Conservation (phyloP, 2,888 invertebrate genomes). For the Brachyopa scutellaris region DNA sequence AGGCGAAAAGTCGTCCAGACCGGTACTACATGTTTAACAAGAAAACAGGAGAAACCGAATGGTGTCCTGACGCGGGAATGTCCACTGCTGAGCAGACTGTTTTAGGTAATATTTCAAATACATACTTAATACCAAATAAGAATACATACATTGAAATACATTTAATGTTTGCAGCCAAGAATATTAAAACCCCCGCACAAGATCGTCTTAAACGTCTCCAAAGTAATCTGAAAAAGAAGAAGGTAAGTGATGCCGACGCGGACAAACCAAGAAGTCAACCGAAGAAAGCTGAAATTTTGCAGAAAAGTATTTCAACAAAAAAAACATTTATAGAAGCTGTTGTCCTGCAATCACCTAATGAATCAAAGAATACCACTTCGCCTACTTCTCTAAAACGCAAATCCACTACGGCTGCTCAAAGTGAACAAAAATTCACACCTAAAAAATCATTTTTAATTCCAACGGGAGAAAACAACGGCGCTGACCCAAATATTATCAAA, state of each 20-base stretch:
- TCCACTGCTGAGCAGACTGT: constrained; percentile 45
- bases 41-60: constrained; percentile 74
- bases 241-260: constrained; percentile 9
- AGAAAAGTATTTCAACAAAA: too few relatives aligned
- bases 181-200: constrained; percentile 73
- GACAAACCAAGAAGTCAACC: neutral
- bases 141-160: too few relatives aligned
- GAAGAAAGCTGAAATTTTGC: neutral
- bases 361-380: constrained; percentile 19
- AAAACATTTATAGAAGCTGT: neutral
- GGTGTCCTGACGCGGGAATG: constrained; percentile 48
- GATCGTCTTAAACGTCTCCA: constrained; percentile 78
- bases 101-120: neutral
- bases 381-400: neutral
- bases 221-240: constrained; percentile 68
- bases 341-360: constrained; percentile 13
- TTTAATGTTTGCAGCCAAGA: constrained; percentile 5
- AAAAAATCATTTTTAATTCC: neutral
- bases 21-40: constrained; percentile 75
- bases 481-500: neutral
- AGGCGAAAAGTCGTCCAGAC: constrained; percentile 71
- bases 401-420: neutral
- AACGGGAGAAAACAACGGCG: neutral
- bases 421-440: neutral
- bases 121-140: too few relatives aligned